Percentiles rank a stretch among this genome's conserved stretches.
phyloP scores from a whole-genome alignment of 2,888 invertebrate genomes.

The Leptopilina myrica region DNA sequence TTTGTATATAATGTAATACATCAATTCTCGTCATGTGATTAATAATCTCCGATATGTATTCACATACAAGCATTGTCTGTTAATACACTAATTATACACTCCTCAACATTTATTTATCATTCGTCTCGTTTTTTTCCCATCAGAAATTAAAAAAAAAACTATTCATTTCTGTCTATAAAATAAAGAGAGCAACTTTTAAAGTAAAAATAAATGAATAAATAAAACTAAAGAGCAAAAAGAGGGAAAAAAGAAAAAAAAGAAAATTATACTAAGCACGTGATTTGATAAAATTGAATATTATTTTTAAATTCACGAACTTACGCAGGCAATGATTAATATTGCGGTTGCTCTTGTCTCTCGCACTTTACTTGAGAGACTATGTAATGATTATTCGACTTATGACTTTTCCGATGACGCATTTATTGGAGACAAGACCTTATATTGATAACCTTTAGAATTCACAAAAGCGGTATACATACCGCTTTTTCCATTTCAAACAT shows the following conservation, averaged over 20 bases:
- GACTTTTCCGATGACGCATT: slow-evolving; percentile 29
- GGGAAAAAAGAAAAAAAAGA: not conserved
- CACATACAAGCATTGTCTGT: slow-evolving; percentile 8
- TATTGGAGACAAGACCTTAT: slow-evolving; percentile 33
- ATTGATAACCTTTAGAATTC: slow-evolving; percentile 32
- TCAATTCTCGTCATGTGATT: no score
- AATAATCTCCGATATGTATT: no score
- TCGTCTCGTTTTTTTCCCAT: no score
- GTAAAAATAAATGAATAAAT: no score
- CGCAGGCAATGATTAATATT: slow-evolving; percentile 24
- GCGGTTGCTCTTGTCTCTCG: slow-evolving; percentile 26
- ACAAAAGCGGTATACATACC: not conserved
- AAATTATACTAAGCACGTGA: not conserved
- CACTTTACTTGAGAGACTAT: not conserved
- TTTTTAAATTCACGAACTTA: slow-evolving; percentile 20
- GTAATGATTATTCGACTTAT: slow-evolving; percentile 24
- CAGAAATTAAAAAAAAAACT: no score
- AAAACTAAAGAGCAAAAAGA: no score
- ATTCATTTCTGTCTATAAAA: no score
- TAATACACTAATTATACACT: slow-evolving; percentile 21
- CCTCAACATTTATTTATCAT: no score
- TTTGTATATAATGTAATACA: no score
- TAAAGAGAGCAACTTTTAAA: no score
- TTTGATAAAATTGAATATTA: not conserved
- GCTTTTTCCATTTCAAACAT: slow-evolving; percentile 20